Evolutionary conservation across 2,113 vertebrate species (phyloP).

Genomic region (Urocynchramus pylzowi): DNA sequence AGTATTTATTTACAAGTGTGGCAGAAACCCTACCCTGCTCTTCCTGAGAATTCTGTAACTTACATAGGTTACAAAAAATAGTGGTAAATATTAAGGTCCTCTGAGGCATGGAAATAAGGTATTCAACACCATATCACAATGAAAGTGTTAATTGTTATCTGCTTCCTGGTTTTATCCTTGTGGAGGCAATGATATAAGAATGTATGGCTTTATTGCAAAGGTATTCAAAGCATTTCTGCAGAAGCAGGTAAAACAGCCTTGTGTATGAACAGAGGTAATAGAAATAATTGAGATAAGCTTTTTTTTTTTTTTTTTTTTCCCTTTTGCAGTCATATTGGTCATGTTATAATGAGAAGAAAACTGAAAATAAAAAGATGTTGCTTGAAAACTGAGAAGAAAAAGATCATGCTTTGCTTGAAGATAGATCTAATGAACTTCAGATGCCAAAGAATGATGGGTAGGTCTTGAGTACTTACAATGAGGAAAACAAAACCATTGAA

Average conservation of each 20-base stretch:
- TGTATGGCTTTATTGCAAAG: not conserved
- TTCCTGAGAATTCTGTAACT: not conserved
- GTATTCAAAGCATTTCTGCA: not conserved
- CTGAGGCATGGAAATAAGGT: accelerated
- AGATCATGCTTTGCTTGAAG: not conserved
- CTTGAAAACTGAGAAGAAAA: not conserved
- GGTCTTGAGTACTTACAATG: not conserved
- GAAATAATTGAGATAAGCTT: not conserved
- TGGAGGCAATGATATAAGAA: not conserved
- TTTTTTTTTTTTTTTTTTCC: not conserved
- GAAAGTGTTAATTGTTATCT: not conserved
- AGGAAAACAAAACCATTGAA: not conserved
- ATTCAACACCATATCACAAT: not conserved
- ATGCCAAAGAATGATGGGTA: not conserved
- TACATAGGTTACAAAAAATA: not conserved
- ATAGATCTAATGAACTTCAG: not conserved
- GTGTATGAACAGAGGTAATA: not conserved
- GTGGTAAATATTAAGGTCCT: not conserved
- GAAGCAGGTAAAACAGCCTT: not conserved
- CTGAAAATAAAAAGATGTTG: not conserved
- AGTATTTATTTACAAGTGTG: not conserved
- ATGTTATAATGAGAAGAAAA: not conserved
- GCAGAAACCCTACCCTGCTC: not conserved
- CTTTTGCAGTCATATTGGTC: not conserved
- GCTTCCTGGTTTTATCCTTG: not conserved